Percentiles rank a stretch among this genome's conserved stretches.
Evolutionary conservation across 2,888 invertebrate species (phyloP).

Genomic region (Lasioglossum pauxillum): DNA sequence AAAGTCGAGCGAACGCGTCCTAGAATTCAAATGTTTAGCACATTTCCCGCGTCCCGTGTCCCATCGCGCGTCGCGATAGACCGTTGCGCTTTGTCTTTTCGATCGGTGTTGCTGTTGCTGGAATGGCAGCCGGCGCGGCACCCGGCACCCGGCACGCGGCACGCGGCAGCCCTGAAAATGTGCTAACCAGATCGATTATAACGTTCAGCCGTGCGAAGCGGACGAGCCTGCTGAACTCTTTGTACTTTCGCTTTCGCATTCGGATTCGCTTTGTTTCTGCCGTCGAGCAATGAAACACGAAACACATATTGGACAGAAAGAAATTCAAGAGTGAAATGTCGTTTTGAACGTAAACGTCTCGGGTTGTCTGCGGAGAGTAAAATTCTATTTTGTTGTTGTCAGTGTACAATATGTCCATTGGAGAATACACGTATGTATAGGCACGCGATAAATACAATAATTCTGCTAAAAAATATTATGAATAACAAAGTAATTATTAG

Average conservation of each 20-base stretch:
- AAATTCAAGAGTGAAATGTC: background rate
- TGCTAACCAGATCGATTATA: background rate
- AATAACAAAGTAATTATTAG: too few species aligned
- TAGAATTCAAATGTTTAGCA: background rate
- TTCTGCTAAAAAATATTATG: too few species aligned
- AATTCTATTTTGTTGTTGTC: too few species aligned
- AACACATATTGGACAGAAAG: background rate
- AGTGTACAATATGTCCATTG: too few species aligned
- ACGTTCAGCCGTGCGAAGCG: conserved; percentile 8
- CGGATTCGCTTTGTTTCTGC: background rate
- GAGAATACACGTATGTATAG: too few species aligned
- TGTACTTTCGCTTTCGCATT: conserved; percentile 5
- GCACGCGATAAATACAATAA: too few species aligned
- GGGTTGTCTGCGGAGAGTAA: too few species aligned
- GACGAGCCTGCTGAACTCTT: conserved; percentile 1
- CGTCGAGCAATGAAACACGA: background rate
- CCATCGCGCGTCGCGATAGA: background rate
- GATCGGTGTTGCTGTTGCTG: background rate
- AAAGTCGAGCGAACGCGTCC: background rate
- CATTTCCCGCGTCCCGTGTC: background rate
- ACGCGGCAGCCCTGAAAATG: conserved; percentile 1
- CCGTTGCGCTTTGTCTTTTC: background rate
- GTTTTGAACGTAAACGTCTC: too few species aligned
- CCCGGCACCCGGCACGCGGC: too few species aligned
- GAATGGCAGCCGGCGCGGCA: background rate